Conservation (phyloP, 2,888 invertebrate species). For the Pandemis heparana region DNA sequence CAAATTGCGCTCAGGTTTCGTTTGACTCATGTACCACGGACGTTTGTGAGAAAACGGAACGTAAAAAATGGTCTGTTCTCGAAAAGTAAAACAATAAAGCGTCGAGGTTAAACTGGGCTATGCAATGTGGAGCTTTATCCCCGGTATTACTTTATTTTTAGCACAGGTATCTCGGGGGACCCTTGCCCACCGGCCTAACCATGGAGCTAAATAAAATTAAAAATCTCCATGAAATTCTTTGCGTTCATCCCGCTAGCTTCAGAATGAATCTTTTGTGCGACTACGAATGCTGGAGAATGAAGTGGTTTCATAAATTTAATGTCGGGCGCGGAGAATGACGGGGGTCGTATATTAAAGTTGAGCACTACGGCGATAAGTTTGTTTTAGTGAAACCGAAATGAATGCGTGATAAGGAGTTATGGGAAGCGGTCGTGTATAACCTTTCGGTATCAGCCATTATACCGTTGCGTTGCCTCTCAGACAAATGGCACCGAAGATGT, state of each 20-base stretch:
- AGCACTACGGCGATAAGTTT: conserved; percentile 38
- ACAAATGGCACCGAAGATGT: conserved; percentile 52
- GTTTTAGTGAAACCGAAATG: conserved; percentile 35
- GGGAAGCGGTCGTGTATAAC: conserved; percentile 17
- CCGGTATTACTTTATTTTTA: conserved; percentile 67
- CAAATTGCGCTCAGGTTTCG: conserved; percentile 58
- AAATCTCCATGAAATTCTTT: conserved; percentile 61
- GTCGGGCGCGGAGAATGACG: conserved; percentile 39
- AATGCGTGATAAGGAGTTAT: conserved; percentile 30
- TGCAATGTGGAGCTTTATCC: conserved; percentile 64
- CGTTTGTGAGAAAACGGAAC: conserved; percentile 53
- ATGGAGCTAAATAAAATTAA: conserved; percentile 65
- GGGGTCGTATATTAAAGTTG: conserved; percentile 37
- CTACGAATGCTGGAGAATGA: conserved; percentile 35
- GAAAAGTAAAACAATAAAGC: conserved; percentile 51
- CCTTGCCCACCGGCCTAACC: conserved; percentile 55
- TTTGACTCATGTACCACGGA: conserved; percentile 50
- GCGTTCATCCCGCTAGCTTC: conserved; percentile 57
- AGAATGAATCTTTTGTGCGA: conserved; percentile 46
- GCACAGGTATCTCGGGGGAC: conserved; percentile 64
- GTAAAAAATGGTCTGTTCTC: conserved; percentile 48
- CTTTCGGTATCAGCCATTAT: conserved; percentile 25
- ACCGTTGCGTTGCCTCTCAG: conserved; percentile 48
- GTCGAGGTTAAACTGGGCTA: conserved; percentile 52
- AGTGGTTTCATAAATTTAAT: conserved; percentile 43